Conservation (phyloP, 2,888 invertebrate species). For the Tanaodytes sp. region DNA sequence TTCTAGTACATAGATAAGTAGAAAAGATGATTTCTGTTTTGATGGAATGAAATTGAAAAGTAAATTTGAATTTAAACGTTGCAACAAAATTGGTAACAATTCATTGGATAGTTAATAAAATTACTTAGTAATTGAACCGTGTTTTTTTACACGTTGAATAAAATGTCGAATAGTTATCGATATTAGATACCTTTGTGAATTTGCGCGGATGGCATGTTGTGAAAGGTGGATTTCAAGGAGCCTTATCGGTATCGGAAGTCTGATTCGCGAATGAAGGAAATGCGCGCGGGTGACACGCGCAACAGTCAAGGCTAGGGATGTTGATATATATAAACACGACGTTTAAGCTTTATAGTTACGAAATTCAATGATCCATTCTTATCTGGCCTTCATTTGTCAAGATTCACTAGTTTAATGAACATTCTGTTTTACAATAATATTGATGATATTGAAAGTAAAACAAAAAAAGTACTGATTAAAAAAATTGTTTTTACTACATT, state of each 20-base stretch:
- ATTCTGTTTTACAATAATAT: too few species aligned
- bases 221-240: conserved; percentile 19
- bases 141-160: too few species aligned
- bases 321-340: conserved; percentile 24
- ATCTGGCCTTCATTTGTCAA: conserved; percentile 64
- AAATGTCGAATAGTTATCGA: conserved; percentile 8
- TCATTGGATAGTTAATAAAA: too few species aligned
- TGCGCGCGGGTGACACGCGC: conserved; percentile 56
- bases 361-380: conserved; percentile 68
- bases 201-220: conserved; percentile 27
- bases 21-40: too few species aligned
- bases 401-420: conserved; percentile 17
- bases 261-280: conserved; percentile 34
- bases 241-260: conserved; percentile 22
- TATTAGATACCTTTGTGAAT: conserved; percentile 30
- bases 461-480: too few species aligned
- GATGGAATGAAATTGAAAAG: too few species aligned
- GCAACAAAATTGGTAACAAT: too few species aligned
- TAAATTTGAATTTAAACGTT: too few species aligned
- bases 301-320: conserved; percentile 30
- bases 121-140: too few species aligned
- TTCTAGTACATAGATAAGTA: too few species aligned
- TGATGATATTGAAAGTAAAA: too few species aligned
- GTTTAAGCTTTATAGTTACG: conserved; percentile 59
- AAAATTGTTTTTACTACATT: too few species aligned